These are phyloP conservation scores for Saturnia pavonia DNA, from an alignment of 2,888 invertebrate species.

Conservation along the genomic window DNA sequence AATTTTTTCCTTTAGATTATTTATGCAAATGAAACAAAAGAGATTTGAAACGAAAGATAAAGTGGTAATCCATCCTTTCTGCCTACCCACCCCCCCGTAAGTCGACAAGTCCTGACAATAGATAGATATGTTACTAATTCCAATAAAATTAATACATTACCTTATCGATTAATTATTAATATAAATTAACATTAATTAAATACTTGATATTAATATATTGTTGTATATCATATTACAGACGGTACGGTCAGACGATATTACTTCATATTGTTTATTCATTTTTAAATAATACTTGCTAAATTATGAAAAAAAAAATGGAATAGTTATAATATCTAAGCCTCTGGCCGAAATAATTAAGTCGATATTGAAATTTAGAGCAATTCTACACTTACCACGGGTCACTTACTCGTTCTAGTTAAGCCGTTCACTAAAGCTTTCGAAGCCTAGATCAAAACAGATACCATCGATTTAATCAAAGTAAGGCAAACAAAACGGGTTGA, in stretches of 20 bases:
- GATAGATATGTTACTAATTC: too few relatives aligned
- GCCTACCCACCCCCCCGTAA: too few relatives aligned
- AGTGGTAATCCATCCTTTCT: too few relatives aligned
- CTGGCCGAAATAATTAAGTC: neutral
- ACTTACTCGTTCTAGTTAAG: neutral
- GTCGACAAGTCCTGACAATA: too few relatives aligned
- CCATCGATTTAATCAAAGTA: conserved; percentile 40
- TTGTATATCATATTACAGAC: too few relatives aligned
- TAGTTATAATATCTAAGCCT: neutral
- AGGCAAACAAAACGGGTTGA: conserved; percentile 43
- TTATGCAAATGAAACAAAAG: too few relatives aligned
- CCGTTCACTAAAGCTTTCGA: conserved; percentile 13
- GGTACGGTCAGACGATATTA: neutral
- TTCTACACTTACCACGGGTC: neutral
- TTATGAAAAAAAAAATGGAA: neutral
- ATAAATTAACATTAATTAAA: neutral
- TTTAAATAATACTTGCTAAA: neutral
- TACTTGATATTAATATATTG: neutral
- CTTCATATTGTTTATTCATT: neutral
- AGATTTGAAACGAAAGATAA: too few relatives aligned
- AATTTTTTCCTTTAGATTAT: too few relatives aligned
- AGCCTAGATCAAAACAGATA: conserved; percentile 28
- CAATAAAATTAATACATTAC: neutral
- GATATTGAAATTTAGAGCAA: neutral
- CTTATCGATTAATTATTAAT: neutral